A percentile compares a stretch with the other conserved stretches of the same genome.
These are phyloP conservation scores for Schizopygopsis pylzovi DNA, from an alignment of 2,797 vertebrate genomes.

Conservation along the genomic window DNA sequence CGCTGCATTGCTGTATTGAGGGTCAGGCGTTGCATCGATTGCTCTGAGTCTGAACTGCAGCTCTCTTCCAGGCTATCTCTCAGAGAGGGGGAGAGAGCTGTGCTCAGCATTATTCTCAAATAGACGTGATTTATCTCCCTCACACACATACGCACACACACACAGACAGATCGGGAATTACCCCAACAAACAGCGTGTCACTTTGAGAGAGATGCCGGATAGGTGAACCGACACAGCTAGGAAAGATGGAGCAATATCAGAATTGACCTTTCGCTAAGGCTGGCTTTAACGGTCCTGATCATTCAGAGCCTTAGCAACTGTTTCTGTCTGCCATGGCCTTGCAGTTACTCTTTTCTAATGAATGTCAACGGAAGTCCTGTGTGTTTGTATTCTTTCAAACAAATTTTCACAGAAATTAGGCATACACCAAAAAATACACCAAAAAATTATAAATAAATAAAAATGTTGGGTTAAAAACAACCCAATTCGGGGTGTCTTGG, in stretches of 20 bases:
- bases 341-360: neutral
- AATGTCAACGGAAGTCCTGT: neutral
- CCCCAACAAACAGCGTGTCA: slow-evolving; percentile 13
- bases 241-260: neutral
- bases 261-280: neutral
- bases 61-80: slow-evolving; percentile 69
- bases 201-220: slow-evolving; percentile 9
- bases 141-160: neutral
- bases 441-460: too few species aligned
- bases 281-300: neutral
- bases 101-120: slow-evolving; percentile 31
- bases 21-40: slow-evolving; percentile 57
- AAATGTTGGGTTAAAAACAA: neutral
- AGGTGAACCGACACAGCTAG: neutral
- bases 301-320: neutral
- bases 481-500: neutral
- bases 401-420: neutral
- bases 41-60: slow-evolving; percentile 50
- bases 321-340: neutral
- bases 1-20: slow-evolving; percentile 63
- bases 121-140: slow-evolving; percentile 34
- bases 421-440: neutral
- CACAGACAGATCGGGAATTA: slow-evolving; percentile 22
- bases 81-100: slow-evolving; percentile 26
- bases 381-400: neutral